Base-by-base conservation (phyloP, 37 sponge, comb jelly and placozoan genomes). In the Petrosia ficiformis region DNA sequence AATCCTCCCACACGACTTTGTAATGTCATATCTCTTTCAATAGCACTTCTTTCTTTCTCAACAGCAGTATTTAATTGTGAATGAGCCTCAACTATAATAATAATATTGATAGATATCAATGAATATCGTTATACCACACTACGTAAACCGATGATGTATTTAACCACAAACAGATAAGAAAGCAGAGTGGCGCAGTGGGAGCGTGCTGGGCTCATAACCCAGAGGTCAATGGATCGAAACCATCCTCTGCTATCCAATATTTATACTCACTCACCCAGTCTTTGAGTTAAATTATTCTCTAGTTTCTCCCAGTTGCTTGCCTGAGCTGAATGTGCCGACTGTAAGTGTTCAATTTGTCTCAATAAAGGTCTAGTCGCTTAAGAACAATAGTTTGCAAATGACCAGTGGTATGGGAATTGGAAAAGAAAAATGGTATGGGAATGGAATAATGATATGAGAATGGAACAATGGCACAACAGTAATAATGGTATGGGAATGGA, bases 131-230 rank as follows among this genome's bases (percentile, higher is more conserved):
- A 67, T 1, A 33, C 1, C 2, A 2, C 1, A 36, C 35, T 44
- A 40, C 78, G 22, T 26, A 28, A 0, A 42, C 31, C 24, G 36
- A 8, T 76, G 10, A 28, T 28, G 24, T 63, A n/a, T n/a, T n/a
- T n/a, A n/a, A n/a, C n/a, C n/a, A n/a, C n/a, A n/a, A n/a, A n/a
- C n/a, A n/a, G n/a, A n/a, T n/a, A n/a, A n/a, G n/a, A n/a, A n/a
- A 90, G 90, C 90, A 90, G 90, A 90, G 90, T 90, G 90, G 90
- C 90, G 90, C n/a, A n/a, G n/a, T n/a, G n/a, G n/a, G n/a, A n/a
- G n/a, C n/a, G n/a, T n/a, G n/a, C n/a, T n/a, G n/a, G n/a, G n/a
- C n/a, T n/a, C n/a, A n/a, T n/a, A n/a, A n/a, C n/a, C n/a, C n/a
- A n/a, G n/a, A n/a, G n/a, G n/a, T n/a, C n/a, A n/a, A n/a, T n/a